Percentiles rank a stretch among this genome's conserved stretches.
Conservation (phyloP, 2,888 invertebrate genomes). For the Ptychoptera contaminata region DNA sequence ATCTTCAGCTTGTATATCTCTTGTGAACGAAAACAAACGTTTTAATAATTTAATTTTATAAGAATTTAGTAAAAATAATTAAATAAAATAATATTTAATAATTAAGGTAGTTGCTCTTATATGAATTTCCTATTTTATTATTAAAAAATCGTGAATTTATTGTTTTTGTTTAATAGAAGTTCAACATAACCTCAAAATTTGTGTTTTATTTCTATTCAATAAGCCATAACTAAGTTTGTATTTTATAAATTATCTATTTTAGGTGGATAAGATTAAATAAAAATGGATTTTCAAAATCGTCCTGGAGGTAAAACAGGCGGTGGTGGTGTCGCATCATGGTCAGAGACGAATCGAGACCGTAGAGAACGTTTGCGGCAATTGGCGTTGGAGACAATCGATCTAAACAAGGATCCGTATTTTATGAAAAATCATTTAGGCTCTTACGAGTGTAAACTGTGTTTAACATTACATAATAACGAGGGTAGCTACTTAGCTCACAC, state of each 20-base stretch:
- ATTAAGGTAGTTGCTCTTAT: no score
- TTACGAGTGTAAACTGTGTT: slow-evolving; percentile 96
- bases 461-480: slow-evolving; percentile 97
- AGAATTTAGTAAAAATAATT: no score
- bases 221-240: neutral
- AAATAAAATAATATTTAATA: no score
- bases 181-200: neutral
- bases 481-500: slow-evolving; percentile 98
- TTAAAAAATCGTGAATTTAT: neutral
- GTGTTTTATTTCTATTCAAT: neutral
- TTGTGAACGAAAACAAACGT: no score
- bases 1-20: no score
- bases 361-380: slow-evolving; percentile 89
- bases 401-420: slow-evolving; percentile 99
- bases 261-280: neutral
- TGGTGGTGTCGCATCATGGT: slow-evolving; percentile 97
- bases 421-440: slow-evolving; percentile 99
- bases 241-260: neutral
- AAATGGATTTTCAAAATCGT: slow-evolving; percentile 98
- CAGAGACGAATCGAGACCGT: slow-evolving; percentile 93
- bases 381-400: slow-evolving; percentile 94
- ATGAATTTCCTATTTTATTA: no score
- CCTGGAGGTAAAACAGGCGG: slow-evolving; percentile 99
- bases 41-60: no score
- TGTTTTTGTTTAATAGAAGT: neutral